Percentiles rank a stretch among this genome's conserved stretches.
Evolutionary conservation across 2,797 vertebrate species (phyloP).

Genomic region (Melanotaenia parkinsoni): DNA sequence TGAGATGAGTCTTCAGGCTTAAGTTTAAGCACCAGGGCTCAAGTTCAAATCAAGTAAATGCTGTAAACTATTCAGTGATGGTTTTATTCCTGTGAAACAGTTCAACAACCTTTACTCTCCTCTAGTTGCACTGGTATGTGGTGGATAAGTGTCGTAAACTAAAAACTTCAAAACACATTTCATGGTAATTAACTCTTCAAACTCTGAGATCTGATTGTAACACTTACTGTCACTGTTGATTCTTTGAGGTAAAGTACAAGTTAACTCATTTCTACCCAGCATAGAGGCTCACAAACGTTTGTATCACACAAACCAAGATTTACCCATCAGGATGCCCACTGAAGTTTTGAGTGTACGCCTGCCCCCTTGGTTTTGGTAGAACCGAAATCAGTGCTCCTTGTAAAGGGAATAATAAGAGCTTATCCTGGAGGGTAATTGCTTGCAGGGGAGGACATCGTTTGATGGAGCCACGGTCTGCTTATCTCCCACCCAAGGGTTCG

Average conservation of each 20-base stretch:
- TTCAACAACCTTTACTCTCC: not conserved
- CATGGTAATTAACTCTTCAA: not conserved
- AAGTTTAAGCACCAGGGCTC: not conserved
- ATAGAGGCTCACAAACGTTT: not conserved
- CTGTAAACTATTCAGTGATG: not conserved
- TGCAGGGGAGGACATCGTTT: conserved; percentile 69
- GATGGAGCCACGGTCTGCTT: conserved; percentile 65
- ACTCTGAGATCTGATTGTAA: not conserved
- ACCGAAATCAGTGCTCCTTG: conserved; percentile 49
- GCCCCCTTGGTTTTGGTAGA: conserved; percentile 35
- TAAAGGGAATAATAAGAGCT: conserved; percentile 68
- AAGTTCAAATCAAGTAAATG: not conserved
- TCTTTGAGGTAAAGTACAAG: conserved; percentile 1
- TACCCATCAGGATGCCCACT: conserved; percentile 9
- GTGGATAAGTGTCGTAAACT: not conserved
- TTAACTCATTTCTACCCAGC: not conserved
- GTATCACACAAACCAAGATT: conserved; percentile 5
- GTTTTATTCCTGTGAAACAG: not conserved
- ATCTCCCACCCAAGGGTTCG: conserved; percentile 61
- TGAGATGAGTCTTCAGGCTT: not conserved
- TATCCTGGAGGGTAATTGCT: conserved; percentile 76
- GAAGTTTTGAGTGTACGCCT: conserved; percentile 22
- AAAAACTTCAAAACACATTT: not conserved
- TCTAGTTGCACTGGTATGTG: not conserved
- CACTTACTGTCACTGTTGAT: no score